phyloP scores from a whole-genome alignment of 2,113 vertebrate genomes.

The Colistium nudipinnis region DNA sequence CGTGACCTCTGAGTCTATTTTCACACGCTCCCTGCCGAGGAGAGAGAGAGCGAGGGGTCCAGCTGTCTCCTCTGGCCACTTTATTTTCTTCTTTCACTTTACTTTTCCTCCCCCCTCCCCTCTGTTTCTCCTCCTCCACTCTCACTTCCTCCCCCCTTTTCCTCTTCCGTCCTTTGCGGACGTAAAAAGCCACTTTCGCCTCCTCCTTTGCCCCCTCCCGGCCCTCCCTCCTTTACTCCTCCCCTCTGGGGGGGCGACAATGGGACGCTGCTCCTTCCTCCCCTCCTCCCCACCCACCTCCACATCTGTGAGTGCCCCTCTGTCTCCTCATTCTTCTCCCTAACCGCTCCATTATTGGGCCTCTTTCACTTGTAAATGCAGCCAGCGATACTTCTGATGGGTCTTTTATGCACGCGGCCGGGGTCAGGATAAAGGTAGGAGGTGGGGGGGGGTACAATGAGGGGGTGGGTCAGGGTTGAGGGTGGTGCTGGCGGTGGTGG shows the following conservation, averaged over 20 bases:
- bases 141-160: background rate
- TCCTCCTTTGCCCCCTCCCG: conserved; percentile 54
- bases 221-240: conserved; percentile 83
- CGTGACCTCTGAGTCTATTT: conserved; percentile 78
- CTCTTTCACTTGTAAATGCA: conserved; percentile 94
- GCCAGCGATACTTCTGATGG: conserved; percentile 83
- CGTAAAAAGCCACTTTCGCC: conserved; percentile 67
- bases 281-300: conserved; percentile 80
- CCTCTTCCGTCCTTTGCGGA: conserved; percentile 34
- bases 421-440: conserved; percentile 75
- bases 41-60: background rate
- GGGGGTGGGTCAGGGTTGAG: conserved; percentile 51
- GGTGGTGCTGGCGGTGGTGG: conserved; percentile 22
- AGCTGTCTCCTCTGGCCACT: background rate
- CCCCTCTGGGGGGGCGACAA: conserved; percentile 71
- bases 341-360: conserved; percentile 95
- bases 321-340: conserved; percentile 91
- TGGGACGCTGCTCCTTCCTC: conserved; percentile 62
- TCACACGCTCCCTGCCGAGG: conserved; percentile 86
- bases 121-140: background rate
- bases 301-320: conserved; percentile 99
- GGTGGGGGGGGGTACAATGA: conserved; percentile 41
- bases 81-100: background rate
- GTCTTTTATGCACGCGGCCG: conserved; percentile 78
- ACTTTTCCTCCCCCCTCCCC: background rate